Conservation (phyloP, 2,113 vertebrate genomes). For the Synchiropus splendidus region DNA sequence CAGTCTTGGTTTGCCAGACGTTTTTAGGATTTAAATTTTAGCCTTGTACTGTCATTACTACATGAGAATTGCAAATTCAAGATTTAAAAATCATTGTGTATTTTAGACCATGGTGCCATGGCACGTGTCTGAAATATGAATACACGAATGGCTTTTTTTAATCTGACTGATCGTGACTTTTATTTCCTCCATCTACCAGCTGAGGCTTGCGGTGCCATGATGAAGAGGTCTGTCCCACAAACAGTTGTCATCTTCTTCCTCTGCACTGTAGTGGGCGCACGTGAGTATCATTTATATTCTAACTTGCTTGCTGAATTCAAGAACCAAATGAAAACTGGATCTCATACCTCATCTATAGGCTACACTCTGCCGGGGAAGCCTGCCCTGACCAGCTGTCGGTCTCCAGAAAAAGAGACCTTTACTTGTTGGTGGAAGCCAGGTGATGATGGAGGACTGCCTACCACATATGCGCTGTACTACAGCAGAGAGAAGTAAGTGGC, state of each 20-base stretch:
- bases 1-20: no score
- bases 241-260: background rate
- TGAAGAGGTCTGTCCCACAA: conserved; percentile 19
- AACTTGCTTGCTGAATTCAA: no score
- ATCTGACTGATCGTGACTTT: conserved; percentile 14
- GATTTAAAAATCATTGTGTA: no score
- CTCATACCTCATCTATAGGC: conserved; percentile 48
- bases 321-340: background rate
- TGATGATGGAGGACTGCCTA: conserved; percentile 73
- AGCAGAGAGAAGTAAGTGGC: conserved; percentile 75
- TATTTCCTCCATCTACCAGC: conserved; percentile 10
- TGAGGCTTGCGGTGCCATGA: conserved; percentile 28
- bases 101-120: no score
- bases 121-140: no score
- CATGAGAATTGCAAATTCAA: no score
- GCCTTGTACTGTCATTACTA: no score
- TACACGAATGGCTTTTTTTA: no score
- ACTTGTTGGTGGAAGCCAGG: conserved; percentile 90
- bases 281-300: no score
- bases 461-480: conserved; percentile 79
- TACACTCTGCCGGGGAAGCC: conserved; percentile 76
- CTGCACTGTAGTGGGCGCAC: background rate
- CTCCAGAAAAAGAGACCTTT: conserved; percentile 89
- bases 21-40: no score
- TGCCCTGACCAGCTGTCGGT: conserved; percentile 71